phyloP scores from a whole-genome alignment of 2,797 vertebrate species.

The Astyanax mexicanus region DNA sequence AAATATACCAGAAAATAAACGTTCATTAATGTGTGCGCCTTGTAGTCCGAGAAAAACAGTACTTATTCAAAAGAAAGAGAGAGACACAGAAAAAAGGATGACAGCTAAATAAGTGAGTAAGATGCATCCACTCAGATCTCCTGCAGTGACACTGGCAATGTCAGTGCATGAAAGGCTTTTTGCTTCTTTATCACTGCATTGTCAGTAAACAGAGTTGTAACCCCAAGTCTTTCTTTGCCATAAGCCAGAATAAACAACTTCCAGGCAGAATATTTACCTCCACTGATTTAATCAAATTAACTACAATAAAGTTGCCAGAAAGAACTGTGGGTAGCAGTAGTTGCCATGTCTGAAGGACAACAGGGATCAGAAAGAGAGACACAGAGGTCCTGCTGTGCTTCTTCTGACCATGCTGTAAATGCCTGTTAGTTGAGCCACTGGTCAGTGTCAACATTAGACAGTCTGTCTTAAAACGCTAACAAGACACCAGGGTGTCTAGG shows the following conservation, averaged over 20 bases:
- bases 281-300: conserved; percentile 24
- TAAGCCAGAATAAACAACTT: conserved; percentile 16
- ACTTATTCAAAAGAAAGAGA: background rate
- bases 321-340: background rate
- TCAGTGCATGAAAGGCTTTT: conserved; percentile 30
- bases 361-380: background rate
- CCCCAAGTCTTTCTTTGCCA: conserved; percentile 17
- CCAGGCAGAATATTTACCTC: background rate
- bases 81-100: conserved; percentile 5
- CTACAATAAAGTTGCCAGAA: background rate
- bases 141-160: conserved; percentile 21
- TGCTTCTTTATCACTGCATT: conserved; percentile 18
- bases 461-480: background rate
- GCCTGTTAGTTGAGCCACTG: background rate
- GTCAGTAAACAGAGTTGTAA: conserved; percentile 21
- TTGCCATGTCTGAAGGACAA: background rate
- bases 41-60: too few species aligned
- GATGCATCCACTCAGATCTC: conserved; percentile 44
- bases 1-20: too few species aligned
- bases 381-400: background rate
- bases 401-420: background rate
- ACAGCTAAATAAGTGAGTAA: conserved; percentile 36
- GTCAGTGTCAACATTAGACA: background rate
- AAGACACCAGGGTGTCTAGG: too few species aligned
- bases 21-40: too few species aligned